phyloP scores from a whole-genome alignment of 92 coral and sea anemone genomes.

The Diadumene lineata region DNA sequence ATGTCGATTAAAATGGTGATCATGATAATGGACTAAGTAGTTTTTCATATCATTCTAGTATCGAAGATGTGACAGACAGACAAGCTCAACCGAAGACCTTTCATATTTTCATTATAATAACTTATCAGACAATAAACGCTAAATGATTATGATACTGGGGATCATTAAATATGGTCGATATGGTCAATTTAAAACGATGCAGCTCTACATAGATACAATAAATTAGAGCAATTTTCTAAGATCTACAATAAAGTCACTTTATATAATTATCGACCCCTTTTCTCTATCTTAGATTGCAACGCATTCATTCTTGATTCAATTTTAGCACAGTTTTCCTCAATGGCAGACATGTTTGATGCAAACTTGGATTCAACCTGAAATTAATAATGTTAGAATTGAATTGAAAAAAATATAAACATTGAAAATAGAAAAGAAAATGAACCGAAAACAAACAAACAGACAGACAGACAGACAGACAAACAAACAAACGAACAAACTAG shows the following conservation, averaged over 20 bases:
- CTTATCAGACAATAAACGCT: too few species aligned
- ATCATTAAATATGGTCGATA: too few species aligned
- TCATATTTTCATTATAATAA: too few species aligned
- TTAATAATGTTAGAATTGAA: neutral
- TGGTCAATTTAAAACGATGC: too few species aligned
- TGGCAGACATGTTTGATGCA: slow-evolving; percentile 76
- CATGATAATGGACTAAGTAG: too few species aligned
- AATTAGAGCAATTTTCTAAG: neutral
- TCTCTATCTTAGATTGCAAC: slow-evolving; percentile 69
- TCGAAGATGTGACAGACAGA: too few species aligned
- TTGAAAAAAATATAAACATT: neutral
- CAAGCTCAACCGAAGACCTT: too few species aligned
- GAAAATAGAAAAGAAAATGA: neutral
- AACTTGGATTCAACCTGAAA: slow-evolving; percentile 81
- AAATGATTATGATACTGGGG: too few species aligned
- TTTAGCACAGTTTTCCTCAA: slow-evolving; percentile 89
- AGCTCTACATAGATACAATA: too few species aligned
- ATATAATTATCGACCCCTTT: slow-evolving; percentile 68
- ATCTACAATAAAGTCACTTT: neutral
- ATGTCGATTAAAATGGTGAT: too few species aligned
- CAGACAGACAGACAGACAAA: neutral
- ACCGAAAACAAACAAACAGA: neutral
- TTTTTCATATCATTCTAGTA: too few species aligned
- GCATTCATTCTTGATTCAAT: slow-evolving; percentile 80
- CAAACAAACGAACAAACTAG: neutral